Evolutionary conservation across 2,113 vertebrate species (phyloP).

Genomic region (Ictidomys tridecemlineatus): DNA sequence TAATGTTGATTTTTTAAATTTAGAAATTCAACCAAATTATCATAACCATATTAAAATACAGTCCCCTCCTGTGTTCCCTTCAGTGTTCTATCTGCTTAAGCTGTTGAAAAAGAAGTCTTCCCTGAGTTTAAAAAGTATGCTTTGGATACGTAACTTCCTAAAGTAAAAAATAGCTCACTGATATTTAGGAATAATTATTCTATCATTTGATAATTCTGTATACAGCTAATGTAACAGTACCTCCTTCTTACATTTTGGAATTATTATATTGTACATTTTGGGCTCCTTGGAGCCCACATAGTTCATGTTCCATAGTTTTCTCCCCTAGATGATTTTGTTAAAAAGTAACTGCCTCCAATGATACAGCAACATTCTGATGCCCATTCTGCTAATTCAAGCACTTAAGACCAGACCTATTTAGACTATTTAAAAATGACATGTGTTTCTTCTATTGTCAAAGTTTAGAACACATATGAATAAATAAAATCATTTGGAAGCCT

Average conservation of each 20-base stretch:
- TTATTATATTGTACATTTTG: slow-evolving; percentile 54
- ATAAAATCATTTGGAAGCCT: slow-evolving; percentile 48
- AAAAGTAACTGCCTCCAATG: slow-evolving; percentile 1
- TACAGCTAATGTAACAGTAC: slow-evolving; percentile 41
- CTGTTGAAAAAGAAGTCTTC: slow-evolving; percentile 48
- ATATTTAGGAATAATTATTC: slow-evolving; percentile 47
- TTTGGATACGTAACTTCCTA: slow-evolving; percentile 56
- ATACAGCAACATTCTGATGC: slow-evolving; percentile 4
- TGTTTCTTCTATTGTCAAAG: slow-evolving; percentile 58
- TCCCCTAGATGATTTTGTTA: slow-evolving; percentile 47
- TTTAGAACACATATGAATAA: slow-evolving; percentile 56
- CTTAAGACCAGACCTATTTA: slow-evolving; percentile 37
- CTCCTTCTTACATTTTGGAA: slow-evolving; percentile 55
- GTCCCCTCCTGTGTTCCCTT: slow-evolving; percentile 33
- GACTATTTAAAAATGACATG: slow-evolving; percentile 37
- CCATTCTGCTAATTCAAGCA: slow-evolving; percentile 57
- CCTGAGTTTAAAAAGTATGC: slow-evolving; percentile 40
- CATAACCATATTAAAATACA: slow-evolving; percentile 46
- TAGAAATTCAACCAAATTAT: slow-evolving; percentile 58
- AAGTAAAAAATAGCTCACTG: slow-evolving; percentile 54
- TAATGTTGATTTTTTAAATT: slow-evolving; percentile 64
- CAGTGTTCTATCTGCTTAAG: not conserved
- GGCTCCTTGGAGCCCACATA: slow-evolving; percentile 58
- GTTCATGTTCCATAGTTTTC: slow-evolving; percentile 68
- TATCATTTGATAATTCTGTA: slow-evolving; percentile 28